Conservation (phyloP, 2,888 invertebrate genomes). For the Ochropacha duplaris region DNA sequence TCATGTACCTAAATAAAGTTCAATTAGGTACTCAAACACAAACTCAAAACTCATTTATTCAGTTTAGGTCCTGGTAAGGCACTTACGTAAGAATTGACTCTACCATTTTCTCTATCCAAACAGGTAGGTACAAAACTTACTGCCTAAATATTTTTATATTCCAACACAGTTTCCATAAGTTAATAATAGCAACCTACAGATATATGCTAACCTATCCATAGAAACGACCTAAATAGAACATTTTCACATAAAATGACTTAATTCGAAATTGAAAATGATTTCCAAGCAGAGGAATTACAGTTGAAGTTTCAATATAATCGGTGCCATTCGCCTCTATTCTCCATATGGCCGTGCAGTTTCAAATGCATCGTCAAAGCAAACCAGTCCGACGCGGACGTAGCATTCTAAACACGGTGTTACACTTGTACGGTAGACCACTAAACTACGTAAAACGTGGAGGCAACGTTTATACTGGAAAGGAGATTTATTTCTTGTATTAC, state of each 20-base stretch:
- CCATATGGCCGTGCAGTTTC: not conserved
- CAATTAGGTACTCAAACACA: no score
- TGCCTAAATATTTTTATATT: no score
- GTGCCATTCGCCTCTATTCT: not conserved
- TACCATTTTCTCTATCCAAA: no score
- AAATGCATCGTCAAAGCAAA: conserved; percentile 22
- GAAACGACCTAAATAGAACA: not conserved
- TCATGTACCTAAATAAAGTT: no score
- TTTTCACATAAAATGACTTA: not conserved
- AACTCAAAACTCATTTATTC: no score
- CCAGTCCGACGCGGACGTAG: conserved; percentile 18
- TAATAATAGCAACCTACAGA: no score
- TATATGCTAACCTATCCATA: not conserved
- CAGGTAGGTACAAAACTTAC: no score
- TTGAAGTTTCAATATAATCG: not conserved
- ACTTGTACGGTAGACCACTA: conserved; percentile 24
- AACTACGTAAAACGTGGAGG: conserved; percentile 9
- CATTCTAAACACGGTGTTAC: conserved; percentile 34
- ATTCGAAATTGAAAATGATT: not conserved
- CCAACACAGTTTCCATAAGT: no score
- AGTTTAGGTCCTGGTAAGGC: no score
- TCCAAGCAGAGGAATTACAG: not conserved
- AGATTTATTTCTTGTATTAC: not conserved
- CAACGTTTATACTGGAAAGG: not conserved
- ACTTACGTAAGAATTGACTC: no score